Base-by-base conservation (phyloP, 2,797 vertebrate genomes). In the Brachyrhaphis roseni region DNA sequence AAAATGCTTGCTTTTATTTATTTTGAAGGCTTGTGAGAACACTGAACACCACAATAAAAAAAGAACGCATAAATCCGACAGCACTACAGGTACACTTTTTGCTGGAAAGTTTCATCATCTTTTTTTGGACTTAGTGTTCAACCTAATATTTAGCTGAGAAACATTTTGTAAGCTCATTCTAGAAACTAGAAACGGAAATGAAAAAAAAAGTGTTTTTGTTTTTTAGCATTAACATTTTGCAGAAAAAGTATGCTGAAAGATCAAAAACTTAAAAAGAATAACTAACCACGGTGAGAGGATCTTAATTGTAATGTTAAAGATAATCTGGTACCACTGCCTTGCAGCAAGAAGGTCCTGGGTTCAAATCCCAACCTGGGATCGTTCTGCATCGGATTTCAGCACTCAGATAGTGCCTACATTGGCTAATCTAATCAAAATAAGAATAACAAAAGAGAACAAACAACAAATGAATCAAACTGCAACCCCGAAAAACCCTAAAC, bases 11-110 rank as follows among this genome's bases (percentile, higher is more conserved):
- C 15, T 49, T 26, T 51, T 39, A 49, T 79, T 78, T 51, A 45
- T 62, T 49, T 81, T 0, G 0, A 74, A 75, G 59, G 46, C 75
- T 77, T 81, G 20, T 34, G 43, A 34, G 64, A 57, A 26, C 46
- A 45, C 74, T 59, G 75, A 77, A 86, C 59, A 84, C 10, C 75
- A 64, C 28, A 83, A 45, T 5, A 45, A 75, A 53, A 53, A 55
- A 73, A 74, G 73, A 16, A 74, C 45, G 16, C 41, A 75, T 47
- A 51, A 76, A 66, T 76, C 15, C 26, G 74, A n/a, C 28, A n/a
- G 23, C 5, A 45, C 36, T 39, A 59, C 43, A 77, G 26, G 8
- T 31, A 78, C 36, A 15, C 45, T 66, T 73, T 15, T 7, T 71
- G 36, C 15, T 57, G n/a, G 10, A 47, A 78, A 51, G 5, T 0